phyloP scores from a whole-genome alignment of 2,888 invertebrate species.

The Megalurothrips usitatus region DNA sequence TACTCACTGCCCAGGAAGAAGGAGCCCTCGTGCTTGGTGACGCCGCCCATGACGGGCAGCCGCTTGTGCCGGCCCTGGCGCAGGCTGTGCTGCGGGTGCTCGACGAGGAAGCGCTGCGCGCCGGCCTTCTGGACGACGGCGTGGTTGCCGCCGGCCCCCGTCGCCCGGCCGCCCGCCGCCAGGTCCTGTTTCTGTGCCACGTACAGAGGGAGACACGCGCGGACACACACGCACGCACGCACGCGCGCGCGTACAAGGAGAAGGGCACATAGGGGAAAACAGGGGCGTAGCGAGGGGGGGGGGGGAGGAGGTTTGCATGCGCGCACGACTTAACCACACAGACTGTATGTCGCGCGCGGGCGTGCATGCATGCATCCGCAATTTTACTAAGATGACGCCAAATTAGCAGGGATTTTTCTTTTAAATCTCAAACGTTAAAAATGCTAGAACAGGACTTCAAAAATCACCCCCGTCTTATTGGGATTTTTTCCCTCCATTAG shows the following conservation, averaged over 20 bases:
- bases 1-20: slow-evolving; percentile 47
- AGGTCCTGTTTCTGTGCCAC: slow-evolving; percentile 28
- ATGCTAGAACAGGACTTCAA: too few species aligned
- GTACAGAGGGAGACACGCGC: neutral
- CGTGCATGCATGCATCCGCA: too few species aligned
- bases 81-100: slow-evolving; percentile 40
- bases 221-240: neutral
- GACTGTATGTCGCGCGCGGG: too few species aligned
- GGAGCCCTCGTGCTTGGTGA: slow-evolving; percentile 50
- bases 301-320: too few species aligned
- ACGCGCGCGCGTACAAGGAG: neutral
- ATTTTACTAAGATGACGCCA: too few species aligned
- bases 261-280: too few species aligned
- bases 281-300: too few species aligned
- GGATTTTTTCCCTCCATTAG: too few species aligned
- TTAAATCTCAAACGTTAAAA: too few species aligned
- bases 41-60: slow-evolving; percentile 49
- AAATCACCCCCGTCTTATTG: too few species aligned
- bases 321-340: too few species aligned
- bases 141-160: slow-evolving; percentile 42
- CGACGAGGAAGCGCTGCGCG: slow-evolving; percentile 40
- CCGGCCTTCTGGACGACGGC: slow-evolving; percentile 43
- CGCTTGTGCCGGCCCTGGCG: slow-evolving; percentile 42
- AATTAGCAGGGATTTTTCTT: too few species aligned
- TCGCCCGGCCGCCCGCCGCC: slow-evolving; percentile 14